Base-by-base conservation (phyloP, 2,888 invertebrate species). In the Agapetus fuscipes region DNA sequence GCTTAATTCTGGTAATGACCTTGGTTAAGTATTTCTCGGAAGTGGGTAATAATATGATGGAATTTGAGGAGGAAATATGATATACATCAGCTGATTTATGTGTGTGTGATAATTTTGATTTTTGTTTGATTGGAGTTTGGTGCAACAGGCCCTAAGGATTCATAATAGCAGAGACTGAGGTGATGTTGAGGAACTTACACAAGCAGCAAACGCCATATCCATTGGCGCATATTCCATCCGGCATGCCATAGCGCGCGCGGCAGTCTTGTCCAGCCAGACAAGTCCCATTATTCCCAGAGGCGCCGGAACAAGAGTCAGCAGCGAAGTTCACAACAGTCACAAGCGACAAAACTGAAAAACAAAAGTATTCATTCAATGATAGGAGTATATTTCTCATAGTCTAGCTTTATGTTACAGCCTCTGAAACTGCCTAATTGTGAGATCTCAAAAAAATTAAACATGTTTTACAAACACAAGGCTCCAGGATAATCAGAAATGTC, bases 311-410 rank as follows among this genome's bases (percentile, higher is more conserved):
- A 0, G 73, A 72, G n/a, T 80, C 79, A 46, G 83, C 83, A 2
- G 80, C 78, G 50, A 88, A 83, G 45, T 83, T 80, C 24, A 88
- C 78, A 52, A 87, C 72, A 1, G 84, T 83, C 55, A 90, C 85
- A 10, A 90, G 61, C 0, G 87, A 82, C 7, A 89, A 58, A 59
- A 89, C 89, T 89, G 59, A 6, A 45, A 43, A 27, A 32, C 10
- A 10, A 15, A 30, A 9, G 2, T 17, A 9, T 5, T 3, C 12
- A 3, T 24, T 24, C n/a, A n/a, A 24, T 24, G 24, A 24, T 24
- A 24, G 24, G 24, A n/a, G n/a, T n/a, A n/a, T n/a, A n/a, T n/a
- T n/a, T n/a, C n/a, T n/a, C n/a, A n/a, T n/a, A n/a, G n/a, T n/a
- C n/a, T n/a, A n/a, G n/a, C n/a, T n/a, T n/a, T n/a, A n/a, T n/a